Base-by-base conservation (phyloP, 2,888 invertebrate species). In the Aphrophora alni region DNA sequence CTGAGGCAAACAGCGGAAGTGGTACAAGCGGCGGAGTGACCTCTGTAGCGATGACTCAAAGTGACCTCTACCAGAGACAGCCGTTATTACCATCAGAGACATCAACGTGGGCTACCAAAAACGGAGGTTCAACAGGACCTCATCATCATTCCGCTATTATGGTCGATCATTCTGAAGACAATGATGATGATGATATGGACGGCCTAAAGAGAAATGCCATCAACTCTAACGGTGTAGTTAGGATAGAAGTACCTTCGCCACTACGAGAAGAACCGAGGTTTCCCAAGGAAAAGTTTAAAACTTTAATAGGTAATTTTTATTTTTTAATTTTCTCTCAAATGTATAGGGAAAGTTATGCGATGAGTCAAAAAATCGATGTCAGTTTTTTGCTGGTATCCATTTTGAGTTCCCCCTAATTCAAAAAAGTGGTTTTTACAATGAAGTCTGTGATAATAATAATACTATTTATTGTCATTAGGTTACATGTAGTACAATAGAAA, bases 271-370 rank as follows among this genome's bases (percentile, higher is more conserved):
- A 95, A 87, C 92, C 92, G 26, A 90, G 94, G 86, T 95, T 93
- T 88, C 95, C 95, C 51, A 95, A 95, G 88, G 95, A 96, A 89
- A 93, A 94, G 88, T 94, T 94, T 92, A 96, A 96, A 91, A 95
- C 95, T 25, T 88, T 93, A 84, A 87, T 92, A 84, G 91, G 92
- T 91, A 87, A 86, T 85, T 44, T 14, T 44, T 44, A 44, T 33
- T n/a, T n/a, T n/a, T n/a, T n/a, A n/a, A n/a, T n/a, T n/a, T n/a
- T n/a, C n/a, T n/a, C n/a, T n/a, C n/a, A n/a, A n/a, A n/a, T n/a
- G n/a, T n/a, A n/a, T n/a, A n/a, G n/a, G n/a, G n/a, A n/a, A n/a
- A n/a, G n/a, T n/a, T n/a, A n/a, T n/a, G n/a, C n/a, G n/a, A n/a
- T n/a, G n/a, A n/a, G n/a, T n/a, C n/a, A n/a, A n/a, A n/a, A n/a